phyloP scores from a whole-genome alignment of 2,888 invertebrate species.

The Lymantria dispar region DNA sequence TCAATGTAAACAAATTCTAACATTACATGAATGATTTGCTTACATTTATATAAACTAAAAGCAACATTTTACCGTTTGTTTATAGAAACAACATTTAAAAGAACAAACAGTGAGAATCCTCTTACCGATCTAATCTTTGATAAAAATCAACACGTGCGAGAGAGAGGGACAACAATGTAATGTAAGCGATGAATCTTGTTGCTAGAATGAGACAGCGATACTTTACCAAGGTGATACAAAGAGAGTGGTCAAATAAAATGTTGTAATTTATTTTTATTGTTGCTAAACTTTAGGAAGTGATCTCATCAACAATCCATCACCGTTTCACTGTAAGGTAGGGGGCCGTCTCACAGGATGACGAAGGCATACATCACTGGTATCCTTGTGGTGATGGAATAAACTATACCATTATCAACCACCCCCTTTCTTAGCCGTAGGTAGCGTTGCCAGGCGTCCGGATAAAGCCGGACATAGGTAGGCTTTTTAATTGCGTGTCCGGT shows the following conservation, averaged over 20 bases:
- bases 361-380: too few relatives aligned
- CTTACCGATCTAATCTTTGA: conserved; percentile 49
- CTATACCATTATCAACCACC: too few relatives aligned
- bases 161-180: conserved; percentile 50
- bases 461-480: too few relatives aligned
- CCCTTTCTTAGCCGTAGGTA: too few relatives aligned
- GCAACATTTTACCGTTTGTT: not conserved
- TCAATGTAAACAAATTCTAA: not conserved
- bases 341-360: not conserved
- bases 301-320: conserved; percentile 40
- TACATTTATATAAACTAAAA: not conserved
- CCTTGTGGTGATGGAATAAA: too few relatives aligned
- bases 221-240: conserved; percentile 63
- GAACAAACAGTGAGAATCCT: conserved; percentile 8
- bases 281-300: conserved; percentile 63
- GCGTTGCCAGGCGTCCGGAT: too few relatives aligned
- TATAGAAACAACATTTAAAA: conserved; percentile 7
- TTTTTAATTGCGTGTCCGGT: too few relatives aligned
- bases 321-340: not conserved
- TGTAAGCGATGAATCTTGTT: conserved; percentile 29
- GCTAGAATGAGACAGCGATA: conserved; percentile 50
- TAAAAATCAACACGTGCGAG: conserved; percentile 60
- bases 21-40: conserved; percentile 1
- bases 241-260: conserved; percentile 61
- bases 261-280: conserved; percentile 60